Conservation (phyloP, 2,797 vertebrate species). For the Coendou prehensilis region DNA sequence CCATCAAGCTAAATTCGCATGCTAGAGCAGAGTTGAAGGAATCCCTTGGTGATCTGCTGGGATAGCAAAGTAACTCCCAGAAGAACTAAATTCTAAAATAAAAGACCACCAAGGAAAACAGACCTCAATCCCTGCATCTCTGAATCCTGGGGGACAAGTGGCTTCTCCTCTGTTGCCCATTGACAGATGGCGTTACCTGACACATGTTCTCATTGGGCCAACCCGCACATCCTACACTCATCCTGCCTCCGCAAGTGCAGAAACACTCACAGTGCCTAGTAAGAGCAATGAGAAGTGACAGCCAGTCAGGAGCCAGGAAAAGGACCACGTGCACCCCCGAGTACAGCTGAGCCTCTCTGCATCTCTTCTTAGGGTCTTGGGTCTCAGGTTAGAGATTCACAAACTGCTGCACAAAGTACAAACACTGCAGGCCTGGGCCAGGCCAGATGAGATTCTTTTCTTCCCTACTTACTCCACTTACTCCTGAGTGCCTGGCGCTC, state of each 20-base stretch:
- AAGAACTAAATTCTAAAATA: conserved; percentile 34
- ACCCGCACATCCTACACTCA: not conserved
- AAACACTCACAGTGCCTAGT: not conserved
- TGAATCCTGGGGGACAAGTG: not conserved
- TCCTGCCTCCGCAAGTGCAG: not conserved
- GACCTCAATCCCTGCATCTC: too few relatives aligned
- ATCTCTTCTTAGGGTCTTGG: not conserved
- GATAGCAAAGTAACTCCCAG: not conserved
- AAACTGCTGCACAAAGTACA: not conserved
- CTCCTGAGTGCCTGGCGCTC: too few relatives aligned
- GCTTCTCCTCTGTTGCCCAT: not conserved
- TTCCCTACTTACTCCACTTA: not conserved
- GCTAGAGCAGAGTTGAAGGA: not conserved
- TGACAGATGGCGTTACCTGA: not conserved
- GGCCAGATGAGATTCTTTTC: not conserved
- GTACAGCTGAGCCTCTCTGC: not conserved
- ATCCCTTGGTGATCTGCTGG: not conserved
- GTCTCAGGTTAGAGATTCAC: not conserved
- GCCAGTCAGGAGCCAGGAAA: not conserved
- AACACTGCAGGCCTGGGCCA: not conserved
- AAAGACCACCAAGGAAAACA: not conserved
- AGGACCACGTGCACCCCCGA: not conserved
- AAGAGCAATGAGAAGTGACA: not conserved
- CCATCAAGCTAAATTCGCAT: not conserved
- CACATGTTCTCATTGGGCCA: not conserved